Conservation (phyloP, 23 tunicate species). For the Ciona savignyi region DNA sequence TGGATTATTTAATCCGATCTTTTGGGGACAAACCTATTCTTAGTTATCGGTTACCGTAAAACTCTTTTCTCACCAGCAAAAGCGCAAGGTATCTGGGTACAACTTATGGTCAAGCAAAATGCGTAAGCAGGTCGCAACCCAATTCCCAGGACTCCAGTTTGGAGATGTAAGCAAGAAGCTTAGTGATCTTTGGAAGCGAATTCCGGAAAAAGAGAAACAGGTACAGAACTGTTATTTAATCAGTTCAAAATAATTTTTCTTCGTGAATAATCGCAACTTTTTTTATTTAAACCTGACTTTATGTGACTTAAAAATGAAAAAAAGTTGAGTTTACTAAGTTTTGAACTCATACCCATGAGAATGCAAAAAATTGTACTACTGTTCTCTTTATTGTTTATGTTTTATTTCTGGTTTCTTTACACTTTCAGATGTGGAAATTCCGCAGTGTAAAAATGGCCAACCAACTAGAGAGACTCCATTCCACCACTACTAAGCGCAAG, state of each 20-base stretch:
- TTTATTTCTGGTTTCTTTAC: too few species aligned
- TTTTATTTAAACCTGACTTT: too few species aligned
- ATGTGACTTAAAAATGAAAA: too few species aligned
- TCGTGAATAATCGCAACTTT: not conserved
- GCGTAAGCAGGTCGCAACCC: slow-evolving; percentile 60
- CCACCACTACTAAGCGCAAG: slow-evolving; percentile 25
- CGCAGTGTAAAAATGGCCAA: slow-evolving; percentile 38
- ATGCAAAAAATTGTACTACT: too few species aligned
- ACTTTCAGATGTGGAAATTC: slow-evolving; percentile 85
- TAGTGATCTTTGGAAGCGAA: slow-evolving; percentile 79
- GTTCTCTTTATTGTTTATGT: too few species aligned
- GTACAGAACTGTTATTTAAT: not conserved
- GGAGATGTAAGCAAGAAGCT: slow-evolving; percentile 88
- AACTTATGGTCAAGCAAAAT: slow-evolving; percentile 87
- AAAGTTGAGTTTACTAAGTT: too few species aligned
- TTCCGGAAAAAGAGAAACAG: slow-evolving; percentile 80
- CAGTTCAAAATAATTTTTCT: not conserved
- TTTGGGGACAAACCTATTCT: too few species aligned
- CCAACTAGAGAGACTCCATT: slow-evolving; percentile 21
- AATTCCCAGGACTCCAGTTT: slow-evolving; percentile 83
- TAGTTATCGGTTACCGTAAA: too few species aligned
- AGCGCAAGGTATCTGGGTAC: slow-evolving; percentile 53
- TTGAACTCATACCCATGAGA: too few species aligned
- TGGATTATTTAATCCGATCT: too few species aligned
- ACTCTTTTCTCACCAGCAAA: slow-evolving; percentile 10